Evolutionary conservation across 2,888 invertebrate genomes (phyloP), one percentile per base, ranked within the genome.

Genomic region (Mamestra brassicae): DNA sequence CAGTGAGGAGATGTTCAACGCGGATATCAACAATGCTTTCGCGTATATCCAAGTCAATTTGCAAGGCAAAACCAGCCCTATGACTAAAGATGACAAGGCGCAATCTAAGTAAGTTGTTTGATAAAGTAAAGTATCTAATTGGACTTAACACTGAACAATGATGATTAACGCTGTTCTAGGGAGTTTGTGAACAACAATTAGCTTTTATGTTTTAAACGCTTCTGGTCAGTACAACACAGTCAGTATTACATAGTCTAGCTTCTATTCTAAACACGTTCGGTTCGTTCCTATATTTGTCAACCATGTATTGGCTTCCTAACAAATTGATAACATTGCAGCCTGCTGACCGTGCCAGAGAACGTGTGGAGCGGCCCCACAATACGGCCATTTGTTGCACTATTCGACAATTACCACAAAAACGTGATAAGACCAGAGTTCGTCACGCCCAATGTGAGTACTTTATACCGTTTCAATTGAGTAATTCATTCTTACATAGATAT

Each of bases 351-450:
- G 3, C 97, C 97, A 54, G 93, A 97, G 34, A 97, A 97, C 84
- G 98, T 97, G 36, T 97, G 97, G 92, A 96, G 97, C 84, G 97
- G 97, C 10, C 97, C 97, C 1, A 98, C 98, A 5, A 97, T 98
- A 81, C 96, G 97, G 71, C 97, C 97, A 72, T 97, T 98, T 67
- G 94, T 97, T 65, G 95, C 96, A 34, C 97, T 98, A 61, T 97
- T 98, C 92, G 98, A 98, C 92, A 98, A 98, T 93, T 99, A 98
- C 93, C 97, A 98, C 87, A 96, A 98, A 76, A 97, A 97, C 85
- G 97, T 97, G 26, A 97, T 97, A 69, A 96, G 97, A 65, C 97
- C 97, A 74, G 98, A 98, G 93, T 97, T 97, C 84, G 97, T 97
- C 68, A 98, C 97, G 54, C 95, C 97, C 11, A 94, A 90, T 87